Base-by-base conservation (phyloP, 2,113 vertebrate genomes). In the Dipodomys ordii region DNA sequence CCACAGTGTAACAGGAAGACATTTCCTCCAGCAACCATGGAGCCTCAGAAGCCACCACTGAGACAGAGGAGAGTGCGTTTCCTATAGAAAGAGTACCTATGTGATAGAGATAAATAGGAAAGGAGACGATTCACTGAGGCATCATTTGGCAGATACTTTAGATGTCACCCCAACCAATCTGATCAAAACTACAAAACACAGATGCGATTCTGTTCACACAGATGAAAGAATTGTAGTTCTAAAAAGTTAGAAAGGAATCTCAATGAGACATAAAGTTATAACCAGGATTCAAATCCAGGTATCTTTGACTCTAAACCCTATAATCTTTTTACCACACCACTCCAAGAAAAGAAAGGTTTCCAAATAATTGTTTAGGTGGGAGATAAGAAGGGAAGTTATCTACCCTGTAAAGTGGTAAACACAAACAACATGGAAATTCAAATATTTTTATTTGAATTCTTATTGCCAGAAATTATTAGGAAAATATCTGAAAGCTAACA, bases 111-210 rank as follows among this genome's bases (percentile, higher is more conserved):
- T 22, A 25, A 87, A 64, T 3, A 1, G 6, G 4, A 4, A 30
- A 28, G 7, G 7, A 53, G 39, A 78, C 7, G 28, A 67, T 6
- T 60, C 62, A 2, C n/a, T 16, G 32, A 57, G 49, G 30, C n/a
- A 73, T 4, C 65, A 49, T 35, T 53, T 27, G 35, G 64, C n/a
- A 73, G 79, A 28, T 15, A 82, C 65, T 96, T 73, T 73, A 49
- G 49, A 28, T 16, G 0, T 53, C 57, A 72, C n/a, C 79, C 57
- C 79, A 83, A 30, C 16, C 18, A 91, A 77, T 30, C 68, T 87
- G 84, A 69, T 65, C 83, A 79, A 93, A 96, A 65, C 28, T 67
- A 65, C 69, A 28, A 86, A 30, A 76, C 60, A 4, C 30, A 64
- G 76, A 46, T 76, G 30, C 13, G 78, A 88, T 30, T 57, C 78